Evolutionary conservation across 2,888 invertebrate genomes (phyloP), one percentile per base, ranked within the genome.

Genomic region (Auanema sp.): DNA sequence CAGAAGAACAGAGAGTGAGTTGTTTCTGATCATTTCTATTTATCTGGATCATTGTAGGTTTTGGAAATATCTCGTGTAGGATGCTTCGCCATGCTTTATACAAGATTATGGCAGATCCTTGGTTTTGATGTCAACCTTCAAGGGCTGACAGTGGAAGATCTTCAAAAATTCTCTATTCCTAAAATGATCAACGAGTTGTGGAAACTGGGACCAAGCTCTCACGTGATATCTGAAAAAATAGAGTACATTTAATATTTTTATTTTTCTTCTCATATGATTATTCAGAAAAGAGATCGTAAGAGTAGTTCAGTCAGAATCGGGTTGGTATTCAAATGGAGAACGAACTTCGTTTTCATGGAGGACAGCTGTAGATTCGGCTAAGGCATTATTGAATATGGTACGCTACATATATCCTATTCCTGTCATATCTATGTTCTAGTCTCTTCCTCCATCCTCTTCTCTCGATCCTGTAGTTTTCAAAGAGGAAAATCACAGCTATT

Each of bases 391-490:
- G 33, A 33, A 33, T 8, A 33, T 33, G 33, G 33, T 33, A 5
- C 10, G 16, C 10, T 5, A 18, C 3, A 10, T n/a, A 5, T n/a
- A 52, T 12, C 24, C 2, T n/a, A n/a, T n/a, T n/a, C n/a, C n/a
- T n/a, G n/a, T n/a, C n/a, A n/a, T n/a, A n/a, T n/a, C n/a, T n/a
- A n/a, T 24, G 18, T 52, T 55, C 6, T 41, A 63, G 60, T 33
- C 64, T 0, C 42, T 62, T 2, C 76, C 73, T 23, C 72, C 76
- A 12, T 25, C 24, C n/a, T 66, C 72, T 43, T 70, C 73, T n/a
- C 43, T 76, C 12, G 76, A 76, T 62, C 76, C 76, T 12, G 63
- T 74, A 1, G 69, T 76, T 49, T 70, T 67, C 49, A 71, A 71
- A 54, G 75, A 75, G 41, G 73, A 71, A 53, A 55, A 66, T 14